Evolutionary conservation across 2,113 vertebrate genomes (phyloP), one percentile per base, ranked within the genome.

Genomic region (Phylloscopus trochilus): DNA sequence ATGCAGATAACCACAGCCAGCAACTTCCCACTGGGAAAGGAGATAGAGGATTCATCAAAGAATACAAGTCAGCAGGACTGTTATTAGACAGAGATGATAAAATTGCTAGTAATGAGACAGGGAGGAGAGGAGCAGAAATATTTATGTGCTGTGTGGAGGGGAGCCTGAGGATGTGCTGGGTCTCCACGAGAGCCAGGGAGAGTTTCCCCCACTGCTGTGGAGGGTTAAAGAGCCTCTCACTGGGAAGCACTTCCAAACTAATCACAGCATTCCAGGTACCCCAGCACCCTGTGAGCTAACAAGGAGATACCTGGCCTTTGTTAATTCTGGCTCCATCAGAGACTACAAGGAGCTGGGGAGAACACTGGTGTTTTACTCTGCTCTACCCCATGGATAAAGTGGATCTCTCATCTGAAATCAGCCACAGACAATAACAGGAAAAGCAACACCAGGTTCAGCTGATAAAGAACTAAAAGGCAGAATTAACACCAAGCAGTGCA

Each of bases 91-190:
- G 90, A 73, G 78, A 55, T 73, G 52, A 79, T 91, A 75, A 91
- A 94, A 94, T 82, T 91, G 53, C 49, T 83, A 73, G 87, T 93
- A 94, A 93, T 46, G 70, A 93, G 78, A 31, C 58, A 83, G 46
- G 58, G 76, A 86, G 88, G 72, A 66, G 44, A 80, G 74, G 17
- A 79, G 22, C 37, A 69, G 87, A 94, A 96, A 93, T 79, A 85
- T 72, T 85, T 39, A 60, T 89, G 49, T 49, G 44, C 52, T 75
- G 33, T 16, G 53, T 58, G 41, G 66, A 83, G 43, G 66, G 58
- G 44, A 90, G 62, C 31, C 85, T n/a, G 20, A 89, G 62, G 84
- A 84, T 55, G 37, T 64, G 58, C 52, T 59, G 39, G 62, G 5
- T 6, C 13, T 53, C 31, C 53, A 30, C 0, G 1, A 75, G 76